Conservation (phyloP, 2,888 invertebrate species). For the Pristionchus fissidentatus region DNA sequence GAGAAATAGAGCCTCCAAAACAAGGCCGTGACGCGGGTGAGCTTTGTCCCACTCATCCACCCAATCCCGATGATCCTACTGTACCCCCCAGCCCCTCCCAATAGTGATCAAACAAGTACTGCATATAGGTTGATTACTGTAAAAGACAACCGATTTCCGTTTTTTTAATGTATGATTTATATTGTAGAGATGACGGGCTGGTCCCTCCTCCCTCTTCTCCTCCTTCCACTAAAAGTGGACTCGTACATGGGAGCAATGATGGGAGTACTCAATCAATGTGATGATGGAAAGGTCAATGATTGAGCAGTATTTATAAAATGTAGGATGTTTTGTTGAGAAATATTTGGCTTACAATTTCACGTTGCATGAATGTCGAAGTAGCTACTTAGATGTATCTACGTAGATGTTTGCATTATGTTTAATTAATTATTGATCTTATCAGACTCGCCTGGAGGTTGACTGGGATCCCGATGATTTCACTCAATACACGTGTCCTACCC, state of each 20-base stretch:
- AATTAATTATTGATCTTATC: conserved; percentile 56
- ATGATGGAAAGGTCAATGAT: conserved; percentile 81
- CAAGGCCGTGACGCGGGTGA: too few species aligned
- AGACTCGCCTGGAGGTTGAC: conserved; percentile 81
- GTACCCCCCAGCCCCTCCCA: conserved; percentile 24
- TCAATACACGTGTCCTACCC: conserved; percentile 81
- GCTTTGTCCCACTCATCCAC: conserved; percentile 53
- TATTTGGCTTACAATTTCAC: too few species aligned
- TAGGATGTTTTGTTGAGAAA: neutral
- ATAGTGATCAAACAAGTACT: neutral
- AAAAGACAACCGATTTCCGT: too few species aligned
- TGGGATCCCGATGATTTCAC: conserved; percentile 80
- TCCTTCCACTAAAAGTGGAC: neutral
- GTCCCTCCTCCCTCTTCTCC: neutral
- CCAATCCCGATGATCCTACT: conserved; percentile 33
- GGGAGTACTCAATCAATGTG: conserved; percentile 81
- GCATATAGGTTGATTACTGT: neutral
- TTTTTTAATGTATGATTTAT: neutral
- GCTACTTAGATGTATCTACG: too few species aligned
- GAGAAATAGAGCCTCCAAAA: too few species aligned
- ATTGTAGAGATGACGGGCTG: neutral
- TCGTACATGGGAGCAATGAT: conserved; percentile 78
- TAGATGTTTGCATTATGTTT: too few species aligned
- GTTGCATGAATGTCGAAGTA: too few species aligned
- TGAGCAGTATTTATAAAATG: neutral